These are phyloP conservation scores for Morelia viridis DNA, from an alignment of 2,797 vertebrate genomes.

Conservation along the genomic window DNA sequence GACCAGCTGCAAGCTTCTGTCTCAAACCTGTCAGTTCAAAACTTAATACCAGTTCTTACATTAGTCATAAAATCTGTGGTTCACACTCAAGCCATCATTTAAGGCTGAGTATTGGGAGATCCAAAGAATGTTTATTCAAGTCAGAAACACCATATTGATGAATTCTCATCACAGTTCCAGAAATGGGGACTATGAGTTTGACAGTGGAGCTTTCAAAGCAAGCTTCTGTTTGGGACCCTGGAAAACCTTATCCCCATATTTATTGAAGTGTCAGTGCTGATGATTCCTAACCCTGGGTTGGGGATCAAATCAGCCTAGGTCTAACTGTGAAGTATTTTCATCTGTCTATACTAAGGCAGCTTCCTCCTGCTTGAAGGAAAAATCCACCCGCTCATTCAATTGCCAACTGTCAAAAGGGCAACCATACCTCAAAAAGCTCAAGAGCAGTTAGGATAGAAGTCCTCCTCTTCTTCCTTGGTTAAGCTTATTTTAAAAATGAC, in stretches of 20 bases:
- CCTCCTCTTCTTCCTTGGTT: neutral
- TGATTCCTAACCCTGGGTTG: neutral
- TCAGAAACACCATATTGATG: constrained; percentile 2
- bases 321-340: neutral
- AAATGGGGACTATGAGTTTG: neutral
- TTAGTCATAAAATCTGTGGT: constrained; percentile 28
- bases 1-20: constrained; percentile 26
- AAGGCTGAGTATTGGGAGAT: constrained; percentile 8
- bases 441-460: neutral
- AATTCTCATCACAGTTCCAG: neutral
- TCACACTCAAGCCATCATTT: constrained; percentile 3
- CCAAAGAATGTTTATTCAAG: neutral
- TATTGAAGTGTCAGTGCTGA: neutral
- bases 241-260: neutral
- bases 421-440: neutral
- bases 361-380: neutral
- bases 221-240: neutral
- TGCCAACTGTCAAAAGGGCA: neutral
- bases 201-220: neutral
- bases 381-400: neutral
- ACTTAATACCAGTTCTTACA: constrained; percentile 18
- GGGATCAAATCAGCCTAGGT: neutral
- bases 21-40: constrained; percentile 33
- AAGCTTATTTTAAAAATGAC: neutral
- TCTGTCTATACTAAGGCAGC: neutral